These are phyloP conservation scores for Aradophagus sp. DNA, from an alignment of 1,140 invertebrate species.

Conservation along the genomic window DNA sequence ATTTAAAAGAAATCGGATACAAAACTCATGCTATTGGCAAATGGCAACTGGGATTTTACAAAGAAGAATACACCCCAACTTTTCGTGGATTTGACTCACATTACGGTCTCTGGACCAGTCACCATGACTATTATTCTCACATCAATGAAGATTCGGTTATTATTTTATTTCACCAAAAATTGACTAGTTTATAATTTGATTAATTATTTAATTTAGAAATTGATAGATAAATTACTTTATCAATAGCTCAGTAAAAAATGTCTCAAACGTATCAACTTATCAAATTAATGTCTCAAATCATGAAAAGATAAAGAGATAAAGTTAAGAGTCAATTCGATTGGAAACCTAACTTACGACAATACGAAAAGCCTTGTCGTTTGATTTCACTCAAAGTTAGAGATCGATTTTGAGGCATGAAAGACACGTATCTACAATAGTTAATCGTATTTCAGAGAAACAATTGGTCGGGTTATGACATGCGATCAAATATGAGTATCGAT, in stretches of 20 bases:
- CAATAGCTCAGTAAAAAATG: no score
- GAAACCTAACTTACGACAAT: no score
- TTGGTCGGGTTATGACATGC: conserved; percentile 80
- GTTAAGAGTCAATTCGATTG: no score
- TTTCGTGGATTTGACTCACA: conserved; percentile 88
- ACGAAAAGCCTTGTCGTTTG: no score
- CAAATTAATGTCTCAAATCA: no score
- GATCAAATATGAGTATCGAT: conserved; percentile 78
- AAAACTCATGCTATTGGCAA: conserved; percentile 89
- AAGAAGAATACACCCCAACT: conserved; percentile 82
- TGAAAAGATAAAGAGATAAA: no score
- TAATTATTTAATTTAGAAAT: no score
- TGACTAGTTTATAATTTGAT: neutral
- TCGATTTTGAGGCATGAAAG: conserved; percentile 17
- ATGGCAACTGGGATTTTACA: conserved; percentile 87
- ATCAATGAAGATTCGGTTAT: conserved; percentile 76
- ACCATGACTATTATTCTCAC: conserved; percentile 88
- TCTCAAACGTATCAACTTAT: no score
- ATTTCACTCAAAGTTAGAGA: no score
- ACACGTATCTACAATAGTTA: conserved; percentile 27
- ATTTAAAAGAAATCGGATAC: conserved; percentile 85
- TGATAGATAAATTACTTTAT: no score
- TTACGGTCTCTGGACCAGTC: conserved; percentile 87
- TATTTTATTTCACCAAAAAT: neutral
- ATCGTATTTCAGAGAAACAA: conserved; percentile 36